These are phyloP conservation scores for Anolis apletophallus DNA, from an alignment of 2,797 vertebrate species.

Conservation along the genomic window DNA sequence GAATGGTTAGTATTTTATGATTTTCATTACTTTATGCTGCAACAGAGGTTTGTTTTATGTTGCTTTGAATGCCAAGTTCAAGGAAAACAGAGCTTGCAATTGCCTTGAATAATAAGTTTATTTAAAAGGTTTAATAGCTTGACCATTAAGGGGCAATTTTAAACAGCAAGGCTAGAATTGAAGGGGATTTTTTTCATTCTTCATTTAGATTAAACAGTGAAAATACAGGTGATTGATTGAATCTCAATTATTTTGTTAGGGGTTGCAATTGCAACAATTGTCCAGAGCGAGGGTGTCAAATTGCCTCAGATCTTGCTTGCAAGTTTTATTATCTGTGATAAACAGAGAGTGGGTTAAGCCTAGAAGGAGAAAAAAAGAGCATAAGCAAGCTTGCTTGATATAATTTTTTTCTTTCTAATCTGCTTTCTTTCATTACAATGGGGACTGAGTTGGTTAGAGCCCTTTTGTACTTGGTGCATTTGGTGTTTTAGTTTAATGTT, in stretches of 20 bases:
- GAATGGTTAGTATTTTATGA: background rate
- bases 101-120: background rate
- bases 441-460: too few relatives aligned
- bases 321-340: constrained; percentile 46
- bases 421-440: too few relatives aligned
- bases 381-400: too few relatives aligned
- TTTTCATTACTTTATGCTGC: background rate
- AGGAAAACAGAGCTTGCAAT: background rate
- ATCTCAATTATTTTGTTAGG: background rate
- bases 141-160: background rate
- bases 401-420: too few relatives aligned
- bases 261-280: too few relatives aligned
- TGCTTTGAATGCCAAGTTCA: background rate
- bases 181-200: background rate
- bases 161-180: background rate
- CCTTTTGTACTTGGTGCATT: too few relatives aligned
- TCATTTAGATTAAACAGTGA: background rate
- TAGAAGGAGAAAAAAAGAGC: constrained; percentile 11
- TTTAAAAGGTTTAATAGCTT: background rate
- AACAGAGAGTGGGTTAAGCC: constrained; percentile 18
- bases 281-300: constrained; percentile 4
- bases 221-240: background rate
- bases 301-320: constrained; percentile 42
- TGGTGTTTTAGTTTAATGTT: too few relatives aligned
- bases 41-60: background rate